These are phyloP conservation scores for Melanchra persicariae DNA, from an alignment of 2,888 invertebrate species.

Conservation along the genomic window DNA sequence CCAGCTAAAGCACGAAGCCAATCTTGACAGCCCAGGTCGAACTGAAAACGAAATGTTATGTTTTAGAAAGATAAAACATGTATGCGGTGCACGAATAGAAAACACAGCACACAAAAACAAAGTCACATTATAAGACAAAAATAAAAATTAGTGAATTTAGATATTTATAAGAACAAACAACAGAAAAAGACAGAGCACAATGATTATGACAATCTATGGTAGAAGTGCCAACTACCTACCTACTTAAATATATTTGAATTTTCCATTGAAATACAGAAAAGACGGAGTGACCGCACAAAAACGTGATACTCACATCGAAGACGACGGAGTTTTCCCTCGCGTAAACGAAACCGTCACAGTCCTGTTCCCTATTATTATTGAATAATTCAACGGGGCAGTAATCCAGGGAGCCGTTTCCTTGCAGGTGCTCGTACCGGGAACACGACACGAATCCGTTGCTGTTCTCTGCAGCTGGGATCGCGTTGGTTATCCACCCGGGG, in stretches of 20 bases:
- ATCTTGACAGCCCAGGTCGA: constrained; percentile 91
- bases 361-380: constrained; percentile 50
- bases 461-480: constrained; percentile 78
- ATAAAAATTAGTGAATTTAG: no score
- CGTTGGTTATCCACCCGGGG: constrained; percentile 85
- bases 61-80: no score
- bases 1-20: constrained; percentile 94
- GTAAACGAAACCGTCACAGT: constrained; percentile 80
- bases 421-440: constrained; percentile 78
- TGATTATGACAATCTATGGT: no score
- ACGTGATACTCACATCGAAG: constrained; percentile 78
- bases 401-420: constrained; percentile 72
- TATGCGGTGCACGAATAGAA: no score
- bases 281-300: background rate
- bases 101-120: no score
- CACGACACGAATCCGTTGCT: constrained; percentile 83
- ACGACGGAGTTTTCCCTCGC: constrained; percentile 81
- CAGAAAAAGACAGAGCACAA: no score
- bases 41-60: constrained; percentile 86
- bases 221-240: no score
- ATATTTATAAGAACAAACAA: no score
- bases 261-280: background rate
- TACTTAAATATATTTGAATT: no score
- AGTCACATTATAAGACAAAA: no score
- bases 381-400: constrained; percentile 78